Conservation (phyloP, 2,113 vertebrate genomes). For the Cephalopholis sonnerati region DNA sequence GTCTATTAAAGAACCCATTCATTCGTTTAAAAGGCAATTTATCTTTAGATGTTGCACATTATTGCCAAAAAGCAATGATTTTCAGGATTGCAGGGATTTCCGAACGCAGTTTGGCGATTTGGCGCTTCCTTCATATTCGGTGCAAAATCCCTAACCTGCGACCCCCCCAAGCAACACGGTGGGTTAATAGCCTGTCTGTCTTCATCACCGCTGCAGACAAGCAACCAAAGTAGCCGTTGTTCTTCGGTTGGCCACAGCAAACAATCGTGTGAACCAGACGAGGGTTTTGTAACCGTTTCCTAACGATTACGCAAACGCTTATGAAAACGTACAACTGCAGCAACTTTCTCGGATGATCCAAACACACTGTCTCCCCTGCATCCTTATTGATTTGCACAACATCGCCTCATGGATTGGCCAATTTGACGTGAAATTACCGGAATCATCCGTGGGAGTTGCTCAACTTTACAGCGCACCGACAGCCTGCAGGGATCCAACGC, state of each 20-base stretch:
- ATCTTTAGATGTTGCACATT: too few species aligned
- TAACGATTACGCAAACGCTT: conserved; percentile 79
- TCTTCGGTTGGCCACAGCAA: too few species aligned
- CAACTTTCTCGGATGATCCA: conserved; percentile 6
- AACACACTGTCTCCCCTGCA: background rate
- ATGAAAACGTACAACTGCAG: conserved; percentile 52
- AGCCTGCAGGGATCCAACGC: conserved; percentile 1
- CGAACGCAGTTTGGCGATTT: background rate
- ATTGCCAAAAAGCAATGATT: background rate
- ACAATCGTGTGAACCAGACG: conserved; percentile 6
- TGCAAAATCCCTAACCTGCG: background rate
- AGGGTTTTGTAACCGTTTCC: conserved; percentile 62
- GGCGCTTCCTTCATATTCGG: background rate
- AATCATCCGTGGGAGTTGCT: conserved; percentile 3
- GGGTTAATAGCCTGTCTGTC: background rate
- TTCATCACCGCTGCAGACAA: background rate
- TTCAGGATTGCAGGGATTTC: background rate
- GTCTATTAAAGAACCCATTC: accelerated
- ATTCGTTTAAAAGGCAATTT: accelerated
- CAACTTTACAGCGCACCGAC: conserved; percentile 38
- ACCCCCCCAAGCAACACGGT: background rate
- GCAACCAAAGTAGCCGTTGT: background rate
- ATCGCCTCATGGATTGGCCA: background rate
- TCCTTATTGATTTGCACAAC: too few species aligned
- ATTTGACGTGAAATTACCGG: background rate